Base-by-base conservation (phyloP, 1,140 invertebrate species). In the Piezodorus guildinii region DNA sequence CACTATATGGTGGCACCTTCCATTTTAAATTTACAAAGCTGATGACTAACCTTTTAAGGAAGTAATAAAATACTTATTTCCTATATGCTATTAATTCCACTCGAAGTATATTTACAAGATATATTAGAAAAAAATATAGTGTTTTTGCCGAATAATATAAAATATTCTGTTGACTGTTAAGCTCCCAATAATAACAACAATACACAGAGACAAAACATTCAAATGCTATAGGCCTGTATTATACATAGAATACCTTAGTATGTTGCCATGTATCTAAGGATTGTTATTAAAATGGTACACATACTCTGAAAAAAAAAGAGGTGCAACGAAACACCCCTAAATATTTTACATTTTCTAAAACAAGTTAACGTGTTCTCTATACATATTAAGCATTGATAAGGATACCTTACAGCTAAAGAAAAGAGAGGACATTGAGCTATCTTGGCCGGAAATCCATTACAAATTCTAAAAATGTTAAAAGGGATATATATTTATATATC, bases 61-160 rank as follows among this genome's bases (percentile, higher is more conserved):
- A 64, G 63, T 64, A 64, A 52, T 64, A 64, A 64, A 64, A 64
- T 64, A 64, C 51, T 44, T 59, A 60, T 44, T 27, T 56, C 49
- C 43, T 58, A 64, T 60, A 46, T 63, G 30, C 58, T 25, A 49
- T 54, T 49, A 59, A 56, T 64, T 56, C 52, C 52, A 56, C 52
- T 23, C 52, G 23, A 56, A 56, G 52, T 56, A 23, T 56, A 56
- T 56, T 23, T 56, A 56, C 52, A 56, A 56, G 52, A 25, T 45
- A 54, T 52, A 19, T 52, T 61, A 65, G 59, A 62, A 65, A 65
- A 65, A 65, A 62, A 65, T 65, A 65, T 60, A 62, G 23, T 61
- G 45, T 65, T 51, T 60, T 46, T 43, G 44, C 60, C 34, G 60
- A 58, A 30, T 56, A 54, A 49, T 58, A 43, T 25, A 63, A 58